These are phyloP conservation scores for Caligus rogercresseyi DNA, from an alignment of 1,140 invertebrate species.

Conservation along the genomic window DNA sequence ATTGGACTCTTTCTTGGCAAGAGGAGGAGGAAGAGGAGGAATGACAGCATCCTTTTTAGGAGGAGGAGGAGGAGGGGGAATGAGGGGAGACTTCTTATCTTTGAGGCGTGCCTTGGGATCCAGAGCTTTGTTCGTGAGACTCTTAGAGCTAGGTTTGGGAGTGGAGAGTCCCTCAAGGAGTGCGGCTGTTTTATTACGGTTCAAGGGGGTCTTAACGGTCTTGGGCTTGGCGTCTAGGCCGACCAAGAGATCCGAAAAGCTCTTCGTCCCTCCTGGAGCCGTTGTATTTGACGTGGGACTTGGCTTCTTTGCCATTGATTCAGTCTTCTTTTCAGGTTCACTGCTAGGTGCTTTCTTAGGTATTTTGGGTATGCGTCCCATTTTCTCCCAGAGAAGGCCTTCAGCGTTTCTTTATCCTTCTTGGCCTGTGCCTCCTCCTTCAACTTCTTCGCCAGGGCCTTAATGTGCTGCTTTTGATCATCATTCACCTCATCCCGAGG, in stretches of 20 bases:
- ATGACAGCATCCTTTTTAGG: not conserved
- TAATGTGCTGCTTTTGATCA: constrained; percentile 2
- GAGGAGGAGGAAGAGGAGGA: not conserved
- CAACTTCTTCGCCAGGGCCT: not conserved
- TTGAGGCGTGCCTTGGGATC: not conserved
- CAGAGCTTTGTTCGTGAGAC: not conserved
- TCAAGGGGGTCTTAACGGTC: constrained; percentile 16
- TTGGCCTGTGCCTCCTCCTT: constrained; percentile 13
- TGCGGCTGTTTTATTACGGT: constrained; percentile 8
- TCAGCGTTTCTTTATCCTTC: constrained; percentile 8
- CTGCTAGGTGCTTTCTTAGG: not conserved
- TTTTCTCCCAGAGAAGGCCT: not conserved
- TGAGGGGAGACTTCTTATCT: not conserved
- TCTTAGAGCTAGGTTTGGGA: not conserved
- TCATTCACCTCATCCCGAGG: constrained; percentile 10
- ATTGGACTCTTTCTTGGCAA: no score
- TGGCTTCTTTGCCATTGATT: not conserved
- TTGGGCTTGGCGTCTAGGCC: constrained; percentile 12
- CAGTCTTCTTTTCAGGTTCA: not conserved
- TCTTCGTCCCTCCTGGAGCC: not conserved
- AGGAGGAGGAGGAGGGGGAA: not conserved
- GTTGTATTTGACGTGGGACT: constrained; percentile 4
- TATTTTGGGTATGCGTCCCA: constrained; percentile 10
- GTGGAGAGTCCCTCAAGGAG: constrained; percentile 4
- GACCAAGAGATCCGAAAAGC: constrained; percentile 6